Evolutionary conservation across 2,797 vertebrate genomes (phyloP), one percentile per base, ranked within the genome.

Genomic region (Eurystomus glaucurus): DNA sequence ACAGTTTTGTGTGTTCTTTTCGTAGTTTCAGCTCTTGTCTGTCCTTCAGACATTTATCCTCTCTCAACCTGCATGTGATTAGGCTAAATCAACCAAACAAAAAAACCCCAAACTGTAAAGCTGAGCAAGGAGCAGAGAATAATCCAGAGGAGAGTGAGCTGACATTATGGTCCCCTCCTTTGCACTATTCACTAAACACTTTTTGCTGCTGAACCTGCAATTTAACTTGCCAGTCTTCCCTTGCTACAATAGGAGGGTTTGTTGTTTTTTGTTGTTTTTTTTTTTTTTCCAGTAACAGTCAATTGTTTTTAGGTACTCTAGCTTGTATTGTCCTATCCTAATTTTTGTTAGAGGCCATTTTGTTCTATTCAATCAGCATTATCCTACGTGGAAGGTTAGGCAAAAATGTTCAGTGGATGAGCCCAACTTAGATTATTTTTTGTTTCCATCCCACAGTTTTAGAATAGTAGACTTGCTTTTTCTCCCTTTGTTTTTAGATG

Each of bases 211-310:
- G 57, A 91, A 57, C 51, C 22, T 39, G 22, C 15, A 6, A 29
- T 62, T 88, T 89, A 71, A 91, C 33, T 89, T 92, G 35, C 4
- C 6, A 28, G 1, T 91, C 4, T 21, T 88, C 80, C 14, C 26
- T 54, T 60, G 28, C 85, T 74, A 77, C 50, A 60, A 11, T 17
- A 16, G 11, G 22, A 75, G 19, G 13, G 6, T 35, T 35, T 35
- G 35, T 35, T 35, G 0, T 4, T 52, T 41, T 11, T 11, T 41
- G 8, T 11, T 41, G 8, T 11, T 41, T 41, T 12, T 58, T 68
- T 45, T 45, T 57, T 57, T 64, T 91, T 92, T 70, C 19, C 28
- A 39, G 26, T 78, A 48, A 64, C 11, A n/a, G 19, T 58, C 11
- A 50, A 12, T 46, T 65, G 23, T 79, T 91, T 88, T 85, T 31